These are phyloP conservation scores for Pseudorectes ferrugineus DNA, from an alignment of 2,113 vertebrate species.

Conservation along the genomic window DNA sequence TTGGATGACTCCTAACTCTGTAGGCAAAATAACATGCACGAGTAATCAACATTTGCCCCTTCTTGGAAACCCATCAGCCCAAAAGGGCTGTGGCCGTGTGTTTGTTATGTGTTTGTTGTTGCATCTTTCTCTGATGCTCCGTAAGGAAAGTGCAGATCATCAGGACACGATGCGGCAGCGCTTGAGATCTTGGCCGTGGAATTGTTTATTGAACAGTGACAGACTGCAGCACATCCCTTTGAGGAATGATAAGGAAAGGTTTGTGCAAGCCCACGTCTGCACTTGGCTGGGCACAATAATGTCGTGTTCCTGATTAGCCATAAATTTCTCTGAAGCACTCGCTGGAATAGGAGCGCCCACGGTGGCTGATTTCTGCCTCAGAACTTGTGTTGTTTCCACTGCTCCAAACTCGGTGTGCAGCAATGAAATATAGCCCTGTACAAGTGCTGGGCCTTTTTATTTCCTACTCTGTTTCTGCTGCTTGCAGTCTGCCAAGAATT, in stretches of 20 bases:
- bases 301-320: not conserved
- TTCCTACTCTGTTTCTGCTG: not conserved
- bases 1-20: not conserved
- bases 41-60: not conserved
- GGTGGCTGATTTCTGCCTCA: not conserved
- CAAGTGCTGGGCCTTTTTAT: not conserved
- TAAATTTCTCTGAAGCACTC: not conserved
- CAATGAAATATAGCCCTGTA: not conserved
- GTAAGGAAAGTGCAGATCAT: not conserved
- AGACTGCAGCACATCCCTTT: not conserved
- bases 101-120: not conserved
- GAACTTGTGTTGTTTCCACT: not conserved
- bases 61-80: not conserved
- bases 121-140: not conserved
- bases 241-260: constrained; percentile 5
- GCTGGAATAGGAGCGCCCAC: not conserved
- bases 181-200: not conserved
- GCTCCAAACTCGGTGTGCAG: not conserved
- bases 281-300: not conserved
- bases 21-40: not conserved
- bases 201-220: constrained; percentile 9
- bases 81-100: not conserved
- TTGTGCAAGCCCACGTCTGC: constrained; percentile 12
- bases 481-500: not conserved
- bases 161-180: fast-evolving